A percentile compares a stretch with the other conserved stretches of the same genome.
Evolutionary conservation across 2,888 invertebrate species (phyloP).

Genomic region (Criorhina ranunculi): DNA sequence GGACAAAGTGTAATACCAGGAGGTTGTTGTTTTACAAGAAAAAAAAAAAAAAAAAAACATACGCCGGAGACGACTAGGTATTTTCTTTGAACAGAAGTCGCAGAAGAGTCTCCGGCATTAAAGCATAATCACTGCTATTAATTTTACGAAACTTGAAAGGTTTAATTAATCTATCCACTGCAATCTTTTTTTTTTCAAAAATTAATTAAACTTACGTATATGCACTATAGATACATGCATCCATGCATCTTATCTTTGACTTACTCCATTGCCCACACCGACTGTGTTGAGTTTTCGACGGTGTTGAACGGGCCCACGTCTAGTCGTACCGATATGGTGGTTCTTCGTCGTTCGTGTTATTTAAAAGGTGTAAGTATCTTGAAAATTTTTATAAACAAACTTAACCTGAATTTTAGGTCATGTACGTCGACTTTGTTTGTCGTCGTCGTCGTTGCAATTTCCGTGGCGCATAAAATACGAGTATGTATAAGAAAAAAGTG

Average conservation of each 20-base stretch:
- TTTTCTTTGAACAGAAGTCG: constrained; percentile 37
- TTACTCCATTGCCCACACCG: constrained; percentile 24
- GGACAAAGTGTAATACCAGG: constrained; percentile 58
- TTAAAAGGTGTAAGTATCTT: constrained; percentile 53
- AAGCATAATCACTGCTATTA: constrained; percentile 52
- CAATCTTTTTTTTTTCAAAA: constrained; percentile 48
- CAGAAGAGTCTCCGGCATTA: constrained; percentile 40
- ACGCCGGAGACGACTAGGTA: constrained; percentile 21
- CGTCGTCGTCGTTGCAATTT: constrained; percentile 63
- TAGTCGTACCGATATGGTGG: constrained; percentile 4
- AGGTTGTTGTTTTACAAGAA: constrained; percentile 61
- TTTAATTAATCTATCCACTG: constrained; percentile 66
- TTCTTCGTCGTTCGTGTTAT: constrained; percentile 32
- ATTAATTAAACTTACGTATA: constrained; percentile 55
- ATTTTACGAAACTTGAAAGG: constrained; percentile 50
- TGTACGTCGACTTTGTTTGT: constrained; percentile 71
- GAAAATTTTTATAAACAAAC: constrained; percentile 71
- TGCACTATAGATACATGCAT: neutral
- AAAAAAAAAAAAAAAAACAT: constrained; percentile 41
- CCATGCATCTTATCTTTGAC: constrained; percentile 8
- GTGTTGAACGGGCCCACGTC: constrained; percentile 30
- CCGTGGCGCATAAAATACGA: constrained; percentile 60
- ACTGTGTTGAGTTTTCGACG: constrained; percentile 1
- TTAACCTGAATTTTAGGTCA: constrained; percentile 76
- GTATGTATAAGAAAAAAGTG: neutral